A percentile compares a stretch with the other conserved stretches of the same genome.
phyloP scores from a whole-genome alignment of 2,888 invertebrate species.

The Erebia epiphron region DNA sequence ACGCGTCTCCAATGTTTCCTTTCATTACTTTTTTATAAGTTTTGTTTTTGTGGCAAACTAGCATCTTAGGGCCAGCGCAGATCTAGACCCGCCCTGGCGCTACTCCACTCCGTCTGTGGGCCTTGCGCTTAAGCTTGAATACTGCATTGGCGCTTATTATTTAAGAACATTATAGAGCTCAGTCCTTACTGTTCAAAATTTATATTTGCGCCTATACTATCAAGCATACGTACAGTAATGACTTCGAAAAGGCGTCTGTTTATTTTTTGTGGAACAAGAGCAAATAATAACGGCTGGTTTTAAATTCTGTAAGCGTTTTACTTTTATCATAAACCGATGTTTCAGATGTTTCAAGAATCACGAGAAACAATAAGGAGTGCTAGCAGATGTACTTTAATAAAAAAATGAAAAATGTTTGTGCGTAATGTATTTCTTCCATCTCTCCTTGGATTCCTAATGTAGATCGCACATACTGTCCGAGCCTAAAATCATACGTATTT shows the following conservation, averaged over 20 bases:
- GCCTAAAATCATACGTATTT: not conserved
- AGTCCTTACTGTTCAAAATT: no score
- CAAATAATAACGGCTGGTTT: not conserved
- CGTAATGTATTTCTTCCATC: conserved; percentile 5
- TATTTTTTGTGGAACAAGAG: no score
- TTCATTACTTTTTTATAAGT: conserved; percentile 10
- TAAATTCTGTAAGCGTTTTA: not conserved
- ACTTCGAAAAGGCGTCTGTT: not conserved
- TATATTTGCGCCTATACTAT: no score
- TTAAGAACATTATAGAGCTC: no score
- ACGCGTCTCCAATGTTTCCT: conserved; percentile 36
- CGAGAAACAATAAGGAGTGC: not conserved
- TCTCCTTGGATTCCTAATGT: not conserved
- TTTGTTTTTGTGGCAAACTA: conserved; percentile 1
- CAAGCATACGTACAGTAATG: not conserved
- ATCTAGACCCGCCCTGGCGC: no score
- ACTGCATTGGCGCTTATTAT: no score
- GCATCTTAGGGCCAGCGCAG: no score
- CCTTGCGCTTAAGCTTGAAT: no score
- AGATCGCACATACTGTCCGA: not conserved
- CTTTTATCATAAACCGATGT: not conserved
- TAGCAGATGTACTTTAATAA: conserved; percentile 4
- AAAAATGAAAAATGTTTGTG: not conserved
- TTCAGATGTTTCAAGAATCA: not conserved
- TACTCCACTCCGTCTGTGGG: no score